Evolutionary conservation across 2,797 vertebrate genomes (phyloP), one percentile per base, ranked within the genome.

Genomic region (Chloroceryle inda): DNA sequence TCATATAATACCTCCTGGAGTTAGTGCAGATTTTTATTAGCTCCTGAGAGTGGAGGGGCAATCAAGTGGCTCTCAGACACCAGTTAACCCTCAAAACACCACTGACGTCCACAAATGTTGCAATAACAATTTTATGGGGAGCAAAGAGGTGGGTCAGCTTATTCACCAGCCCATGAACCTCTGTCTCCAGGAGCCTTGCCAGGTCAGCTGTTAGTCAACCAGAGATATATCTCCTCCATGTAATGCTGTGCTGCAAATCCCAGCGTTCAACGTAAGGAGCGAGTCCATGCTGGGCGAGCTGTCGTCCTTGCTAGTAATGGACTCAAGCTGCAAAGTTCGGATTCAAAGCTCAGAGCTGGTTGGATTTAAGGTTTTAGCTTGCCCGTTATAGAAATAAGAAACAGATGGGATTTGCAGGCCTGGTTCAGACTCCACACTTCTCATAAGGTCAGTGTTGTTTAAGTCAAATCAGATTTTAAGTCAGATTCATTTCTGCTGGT

Each of bases 351-450:
- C 77, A 66, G 85, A 76, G 81, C 92, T 77, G 84, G n/a, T 88
- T 96, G 91, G 94, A 91, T 95, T 92, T 92, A 94, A 68, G 87
- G 89, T 37, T 95, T 95, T 86, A 96, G 38, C 73, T 90, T 8
- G 27, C 82, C 94, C 3, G 0, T 91, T 89, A 91, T 31, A 90
- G 90, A 84, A 93, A 93, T 90, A 66, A 79, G 88, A 47, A 96
- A 90, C 95, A 96, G 94, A 93, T 95, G 95, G 71, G 93, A 84
- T 90, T 82, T 93, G 85, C 89, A 89, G 82, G 93, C 72, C 93
- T 85, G 88, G 56, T 68, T 78, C 6, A 0, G 94, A 18, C 73
- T 84, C 93, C 49, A 10, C 33, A 1, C 79, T 77, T 71, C 93
- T 78, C 66, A 6, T 68, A 86, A 91, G 94, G 93, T 93, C 93